phyloP scores from a whole-genome alignment of 1,140 invertebrate genomes.

The Ridgeia piscesae region DNA sequence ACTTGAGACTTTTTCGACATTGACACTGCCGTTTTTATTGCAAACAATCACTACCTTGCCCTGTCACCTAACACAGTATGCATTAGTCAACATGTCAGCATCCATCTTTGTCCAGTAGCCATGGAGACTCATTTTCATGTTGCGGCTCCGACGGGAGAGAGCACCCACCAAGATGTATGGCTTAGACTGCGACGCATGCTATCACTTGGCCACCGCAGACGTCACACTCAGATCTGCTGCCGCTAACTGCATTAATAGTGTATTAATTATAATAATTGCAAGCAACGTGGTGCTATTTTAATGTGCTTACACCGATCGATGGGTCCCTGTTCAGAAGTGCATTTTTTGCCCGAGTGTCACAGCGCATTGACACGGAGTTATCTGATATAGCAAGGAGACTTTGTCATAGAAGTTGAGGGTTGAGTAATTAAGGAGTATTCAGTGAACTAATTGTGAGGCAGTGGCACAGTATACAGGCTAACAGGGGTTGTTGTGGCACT shows the following conservation, averaged over 20 bases:
- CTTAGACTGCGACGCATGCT: not conserved
- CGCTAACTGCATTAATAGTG: not conserved
- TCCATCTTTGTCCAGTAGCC: not conserved
- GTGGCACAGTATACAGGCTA: too few relatives aligned
- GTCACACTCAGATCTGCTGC: not conserved
- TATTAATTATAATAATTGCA: conserved; percentile 7
- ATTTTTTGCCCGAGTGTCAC: not conserved
- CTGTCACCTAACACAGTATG: not conserved
- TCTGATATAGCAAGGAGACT: not conserved
- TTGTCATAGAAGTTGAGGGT: not conserved
- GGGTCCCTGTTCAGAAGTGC: not conserved
- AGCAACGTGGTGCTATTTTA: not conserved
- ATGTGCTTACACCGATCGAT: not conserved
- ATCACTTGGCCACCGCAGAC: not conserved
- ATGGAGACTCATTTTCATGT: not conserved
- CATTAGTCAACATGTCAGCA: not conserved
- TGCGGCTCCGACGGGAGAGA: not conserved
- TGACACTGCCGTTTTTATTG: not conserved
- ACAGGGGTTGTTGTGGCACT: too few relatives aligned
- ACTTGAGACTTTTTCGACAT: not conserved
- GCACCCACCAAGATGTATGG: not conserved
- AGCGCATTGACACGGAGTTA: not conserved
- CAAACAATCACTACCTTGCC: not conserved
- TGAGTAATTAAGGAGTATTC: too few relatives aligned
- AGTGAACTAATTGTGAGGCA: not conserved